phyloP scores from a whole-genome alignment of 92 coral and sea anemone genomes.

The Palythoa caribaeorum region DNA sequence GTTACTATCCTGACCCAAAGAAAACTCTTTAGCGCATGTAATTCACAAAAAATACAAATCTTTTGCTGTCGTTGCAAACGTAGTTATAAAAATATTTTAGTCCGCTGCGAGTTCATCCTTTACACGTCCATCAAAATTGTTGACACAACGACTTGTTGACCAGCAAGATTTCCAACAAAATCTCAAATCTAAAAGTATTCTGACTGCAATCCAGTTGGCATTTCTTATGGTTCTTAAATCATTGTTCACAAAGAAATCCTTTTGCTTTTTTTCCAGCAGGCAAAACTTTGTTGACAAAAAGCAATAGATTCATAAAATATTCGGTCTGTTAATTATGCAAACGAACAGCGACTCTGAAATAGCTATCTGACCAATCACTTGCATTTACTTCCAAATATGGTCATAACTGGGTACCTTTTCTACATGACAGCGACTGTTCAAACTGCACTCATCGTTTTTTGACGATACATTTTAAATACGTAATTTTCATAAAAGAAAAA shows the following conservation, averaged over 20 bases:
- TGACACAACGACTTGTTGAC: too few relatives aligned
- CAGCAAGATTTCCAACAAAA: too few relatives aligned
- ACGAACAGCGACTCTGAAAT: neutral
- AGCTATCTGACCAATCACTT: slow-evolving; percentile 39
- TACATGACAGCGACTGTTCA: neutral
- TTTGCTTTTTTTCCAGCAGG: neutral
- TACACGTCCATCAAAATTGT: too few relatives aligned
- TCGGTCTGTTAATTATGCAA: slow-evolving; percentile 16
- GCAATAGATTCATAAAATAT: neutral
- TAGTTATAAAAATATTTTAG: too few relatives aligned
- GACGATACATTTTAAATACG: neutral
- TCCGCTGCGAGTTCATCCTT: too few relatives aligned
- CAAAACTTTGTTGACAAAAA: neutral
- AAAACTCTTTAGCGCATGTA: too few relatives aligned
- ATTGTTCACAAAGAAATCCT: neutral
- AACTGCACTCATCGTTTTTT: slow-evolving; percentile 7
- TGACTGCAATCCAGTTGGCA: too few relatives aligned
- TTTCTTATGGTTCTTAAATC: neutral
- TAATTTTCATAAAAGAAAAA: neutral
- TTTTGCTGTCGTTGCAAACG: too few relatives aligned
- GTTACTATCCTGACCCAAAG: too few relatives aligned
- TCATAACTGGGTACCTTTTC: slow-evolving; percentile 10
- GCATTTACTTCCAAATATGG: slow-evolving; percentile 45
- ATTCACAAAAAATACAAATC: too few relatives aligned
- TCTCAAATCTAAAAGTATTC: too few relatives aligned